A percentile compares a stretch with the other conserved stretches of the same genome.
These are phyloP conservation scores for Pseudomyrmex cubaensis DNA, from an alignment of 1,140 invertebrate species.

Conservation along the genomic window DNA sequence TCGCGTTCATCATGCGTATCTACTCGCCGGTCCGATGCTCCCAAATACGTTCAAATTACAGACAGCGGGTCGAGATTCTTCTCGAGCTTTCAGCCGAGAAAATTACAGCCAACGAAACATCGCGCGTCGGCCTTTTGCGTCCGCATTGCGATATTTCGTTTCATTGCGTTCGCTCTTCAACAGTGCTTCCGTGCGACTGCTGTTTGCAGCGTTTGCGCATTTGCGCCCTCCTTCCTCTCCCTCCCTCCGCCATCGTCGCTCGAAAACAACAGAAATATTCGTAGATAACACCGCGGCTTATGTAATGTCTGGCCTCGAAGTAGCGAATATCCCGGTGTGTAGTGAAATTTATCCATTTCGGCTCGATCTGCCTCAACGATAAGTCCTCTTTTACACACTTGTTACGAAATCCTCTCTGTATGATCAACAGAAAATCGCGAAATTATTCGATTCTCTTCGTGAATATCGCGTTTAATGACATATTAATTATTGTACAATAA, in stretches of 20 bases:
- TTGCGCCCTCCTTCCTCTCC: not conserved
- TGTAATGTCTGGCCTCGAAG: not conserved
- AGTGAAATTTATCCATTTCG: not conserved
- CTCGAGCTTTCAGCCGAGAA: constrained; percentile 44
- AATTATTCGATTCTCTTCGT: not conserved
- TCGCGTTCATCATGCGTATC: constrained; percentile 37
- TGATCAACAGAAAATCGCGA: not conserved
- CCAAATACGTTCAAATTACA: constrained; percentile 43
- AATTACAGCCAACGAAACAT: constrained; percentile 43
- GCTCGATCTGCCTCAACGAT: not conserved
- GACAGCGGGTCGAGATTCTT: constrained; percentile 43
- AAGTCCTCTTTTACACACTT: not conserved
- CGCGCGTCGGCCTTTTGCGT: constrained; percentile 43
- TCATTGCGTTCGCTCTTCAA: constrained; percentile 45
- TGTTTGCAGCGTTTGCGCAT: constrained; percentile 6
- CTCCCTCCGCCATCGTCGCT: no score
- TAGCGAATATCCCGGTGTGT: no score
- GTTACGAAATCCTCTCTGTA: not conserved
- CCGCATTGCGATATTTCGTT: constrained; percentile 52
- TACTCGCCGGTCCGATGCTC: constrained; percentile 31
- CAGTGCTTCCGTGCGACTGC: not conserved
- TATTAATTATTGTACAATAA: not conserved
- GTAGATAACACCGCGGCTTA: not conserved
- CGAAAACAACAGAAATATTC: constrained; percentile 38
- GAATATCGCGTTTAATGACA: not conserved